Evolutionary conservation across 1,140 invertebrate genomes (phyloP), one percentile per base, ranked within the genome.

Genomic region (Latrodectus geometricus): DNA sequence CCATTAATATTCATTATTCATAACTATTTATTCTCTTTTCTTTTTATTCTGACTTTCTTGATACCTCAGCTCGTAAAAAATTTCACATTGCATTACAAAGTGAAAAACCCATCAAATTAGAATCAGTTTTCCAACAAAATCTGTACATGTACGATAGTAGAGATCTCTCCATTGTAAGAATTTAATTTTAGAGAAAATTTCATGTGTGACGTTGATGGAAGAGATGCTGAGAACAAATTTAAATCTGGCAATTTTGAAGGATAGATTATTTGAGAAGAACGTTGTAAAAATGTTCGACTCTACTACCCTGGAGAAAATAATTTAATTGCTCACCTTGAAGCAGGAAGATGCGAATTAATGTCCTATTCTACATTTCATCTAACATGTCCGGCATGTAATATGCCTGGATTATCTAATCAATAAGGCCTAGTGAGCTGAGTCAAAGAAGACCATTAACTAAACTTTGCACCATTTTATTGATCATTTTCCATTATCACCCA

Each of bases 231-330:
- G 74, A 50, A 56, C 52, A 75, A 54, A 52, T 75, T 78, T 78
- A 65, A 78, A 65, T 56, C 76, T 49, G 56, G 48, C 76, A 66
- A n/a, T 35, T 68, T 78, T 78, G 76, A 78, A 65, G 56, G 76
- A 78, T 78, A 54, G 74, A 14, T 20, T 61, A 23, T 61, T 61
- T n/a, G 72, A 73, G 35, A 73, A 73, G 72, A 12, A 11, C 35
- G 23, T 52, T 21, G 50, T 78, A 56, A 78, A 78, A 49, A 21
- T 54, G 54, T 65, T 1, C 56, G 23, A n/a, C n/a, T 52, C 23
- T 54, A 50, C 49, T 75, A 50, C 21, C 52, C n/a, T 56, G 52
- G 20, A 75, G 23, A 23, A 49, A 21, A 54, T 75, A 23, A 54
- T n/a, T 75, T 75, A 78, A 78, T 65, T 78, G 76, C 56, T 23